Base-by-base conservation (phyloP, 92 coral and sea anemone species). In the Plumapathes pennacea region DNA sequence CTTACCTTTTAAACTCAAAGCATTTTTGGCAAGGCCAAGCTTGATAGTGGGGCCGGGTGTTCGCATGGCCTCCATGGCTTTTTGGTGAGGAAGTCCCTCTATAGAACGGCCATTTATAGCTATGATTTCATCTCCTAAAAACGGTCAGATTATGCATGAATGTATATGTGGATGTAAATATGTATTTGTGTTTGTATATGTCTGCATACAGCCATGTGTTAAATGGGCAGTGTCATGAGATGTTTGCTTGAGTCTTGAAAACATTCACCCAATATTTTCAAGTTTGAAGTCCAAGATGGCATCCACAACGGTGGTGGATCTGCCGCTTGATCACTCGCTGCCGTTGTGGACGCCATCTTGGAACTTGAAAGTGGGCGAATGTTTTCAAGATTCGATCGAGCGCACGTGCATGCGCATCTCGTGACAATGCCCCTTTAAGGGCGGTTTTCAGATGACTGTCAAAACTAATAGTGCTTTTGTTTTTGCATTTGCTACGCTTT, bases 111-210 rank as follows among this genome's bases (percentile, higher is more conserved):
- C 95, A 70, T 87, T 78, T n/a, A 87, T 85, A 2, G 71, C 81
- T 10, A 87, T 61, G 51, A 87, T 83, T 52, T 82, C 83, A 52
- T 87, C 95, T 20, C 95, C 95, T 87, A 33, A 11, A 46, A 61
- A 13, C 18, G 24, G 20, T 24, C 8, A 52, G 12, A 9, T 10
- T 3, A 12, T 15, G 37, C 1, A 13, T 23, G 33, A 10, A 1
- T 54, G 10, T 33, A 10, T 54, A 40, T 25, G 12, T 14, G 4
- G 23, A n/a, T 19, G 11, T 1, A 7, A 28, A 7, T 14, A 54
- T 29, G 4, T 17, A 20, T 49, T 13, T 15, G 37, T 2, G 12
- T 23, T 29, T n/a, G 2, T 54, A 12, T 33, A 10, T 54, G 41
- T 25, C 18, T 14, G 4, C 45, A n/a, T 19, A n/a, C 1, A 7